Conservation (phyloP, 2,888 invertebrate species). For the Crematogaster levior region DNA sequence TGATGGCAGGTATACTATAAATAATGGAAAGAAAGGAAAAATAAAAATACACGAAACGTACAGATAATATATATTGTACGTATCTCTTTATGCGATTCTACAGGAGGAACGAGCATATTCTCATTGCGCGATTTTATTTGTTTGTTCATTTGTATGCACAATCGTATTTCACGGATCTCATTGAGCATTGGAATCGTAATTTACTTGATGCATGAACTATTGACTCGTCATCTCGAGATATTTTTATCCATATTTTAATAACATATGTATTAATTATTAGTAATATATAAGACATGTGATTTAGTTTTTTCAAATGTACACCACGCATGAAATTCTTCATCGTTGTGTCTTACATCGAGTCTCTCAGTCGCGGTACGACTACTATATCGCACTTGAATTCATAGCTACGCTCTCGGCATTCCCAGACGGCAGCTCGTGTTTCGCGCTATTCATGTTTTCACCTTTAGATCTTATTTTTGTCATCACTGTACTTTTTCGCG, state of each 20-base stretch:
- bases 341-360: conserved; percentile 50
- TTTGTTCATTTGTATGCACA: conserved; percentile 5
- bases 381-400: conserved; percentile 79
- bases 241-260: background rate
- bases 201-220: conserved; percentile 24
- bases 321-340: conserved; percentile 47
- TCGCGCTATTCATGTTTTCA: conserved; percentile 73
- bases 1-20: background rate
- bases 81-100: background rate
- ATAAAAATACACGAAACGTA: conserved; percentile 18
- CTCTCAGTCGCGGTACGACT: conserved; percentile 47
- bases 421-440: conserved; percentile 79
- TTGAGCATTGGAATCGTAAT: conserved; percentile 40
- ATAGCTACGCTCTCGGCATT: conserved; percentile 80
- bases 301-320: background rate
- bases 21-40: background rate
- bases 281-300: background rate
- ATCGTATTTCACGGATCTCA: conserved; percentile 18
- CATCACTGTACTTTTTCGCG: conserved; percentile 31
- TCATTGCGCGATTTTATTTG: background rate
- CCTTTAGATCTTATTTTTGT: conserved; percentile 70
- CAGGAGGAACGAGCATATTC: background rate
- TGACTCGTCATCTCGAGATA: conserved; percentile 43
- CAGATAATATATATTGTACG: conserved; percentile 39
- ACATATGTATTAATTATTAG: too few species aligned